A percentile compares a stretch with the other conserved stretches of the same genome.
Evolutionary conservation across 2,113 vertebrate species (phyloP).

Genomic region (Meriones unguiculatus): DNA sequence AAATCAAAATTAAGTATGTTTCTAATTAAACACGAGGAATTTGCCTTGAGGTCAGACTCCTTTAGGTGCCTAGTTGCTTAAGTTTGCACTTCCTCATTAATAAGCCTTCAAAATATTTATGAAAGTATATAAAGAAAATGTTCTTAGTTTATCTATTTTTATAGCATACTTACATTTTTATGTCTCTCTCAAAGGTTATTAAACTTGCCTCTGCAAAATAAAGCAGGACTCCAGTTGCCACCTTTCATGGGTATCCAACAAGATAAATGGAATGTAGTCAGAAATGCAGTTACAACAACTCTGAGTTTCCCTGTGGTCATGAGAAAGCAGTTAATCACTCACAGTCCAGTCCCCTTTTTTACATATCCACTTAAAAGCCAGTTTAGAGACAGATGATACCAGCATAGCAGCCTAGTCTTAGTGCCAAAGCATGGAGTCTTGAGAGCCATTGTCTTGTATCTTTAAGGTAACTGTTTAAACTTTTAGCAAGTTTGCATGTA

Average conservation of each 20-base stretch:
- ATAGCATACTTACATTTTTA: conserved; percentile 44
- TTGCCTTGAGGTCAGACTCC: conserved; percentile 48
- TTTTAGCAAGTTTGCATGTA: conserved; percentile 54
- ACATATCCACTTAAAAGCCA: conserved; percentile 77
- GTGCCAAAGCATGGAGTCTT: background rate
- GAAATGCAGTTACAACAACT: conserved; percentile 9
- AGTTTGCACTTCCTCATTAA: conserved; percentile 52
- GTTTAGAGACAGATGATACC: conserved; percentile 66
- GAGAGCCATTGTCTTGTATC: conserved; percentile 34
- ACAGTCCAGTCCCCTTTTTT: conserved; percentile 62
- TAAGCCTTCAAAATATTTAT: conserved; percentile 66
- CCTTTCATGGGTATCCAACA: background rate
- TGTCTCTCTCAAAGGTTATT: conserved; percentile 57
- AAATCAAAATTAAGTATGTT: conserved; percentile 66
- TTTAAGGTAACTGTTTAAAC: conserved; percentile 43
- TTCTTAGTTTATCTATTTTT: conserved; percentile 55
- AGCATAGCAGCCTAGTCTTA: background rate
- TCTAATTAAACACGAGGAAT: conserved; percentile 53
- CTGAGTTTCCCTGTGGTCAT: conserved; percentile 61
- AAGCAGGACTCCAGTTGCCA: background rate
- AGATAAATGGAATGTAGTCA: conserved; percentile 55
- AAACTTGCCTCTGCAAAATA: conserved; percentile 45
- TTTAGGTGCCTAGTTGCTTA: conserved; percentile 39
- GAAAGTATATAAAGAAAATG: conserved; percentile 36
- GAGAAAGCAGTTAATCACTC: conserved; percentile 75